phyloP scores from a whole-genome alignment of 2,113 vertebrate species.

The Zeus faber region DNA sequence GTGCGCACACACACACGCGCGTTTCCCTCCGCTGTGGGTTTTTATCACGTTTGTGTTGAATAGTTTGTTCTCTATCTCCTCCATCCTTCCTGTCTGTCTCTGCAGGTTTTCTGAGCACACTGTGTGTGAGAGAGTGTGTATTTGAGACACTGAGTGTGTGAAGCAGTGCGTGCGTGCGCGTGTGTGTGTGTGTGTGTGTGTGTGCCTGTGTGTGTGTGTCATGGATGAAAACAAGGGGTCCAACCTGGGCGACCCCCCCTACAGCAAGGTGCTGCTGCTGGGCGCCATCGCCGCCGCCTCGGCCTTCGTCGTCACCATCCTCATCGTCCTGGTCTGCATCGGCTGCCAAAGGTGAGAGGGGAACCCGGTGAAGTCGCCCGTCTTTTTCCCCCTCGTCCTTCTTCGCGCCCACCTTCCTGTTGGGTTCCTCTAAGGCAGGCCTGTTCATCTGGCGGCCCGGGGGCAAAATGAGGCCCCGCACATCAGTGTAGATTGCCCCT shows the following conservation, averaged over 20 bases:
- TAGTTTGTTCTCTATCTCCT: not conserved
- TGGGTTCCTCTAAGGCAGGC: no score
- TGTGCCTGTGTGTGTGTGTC: slow-evolving; percentile 38
- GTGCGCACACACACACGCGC: slow-evolving; percentile 20
- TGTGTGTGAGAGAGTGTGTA: slow-evolving; percentile 28
- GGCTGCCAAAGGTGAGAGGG: slow-evolving; percentile 75
- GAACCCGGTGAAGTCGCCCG: no score
- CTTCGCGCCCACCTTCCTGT: no score
- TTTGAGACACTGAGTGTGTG: slow-evolving; percentile 32
- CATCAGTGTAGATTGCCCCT: no score
- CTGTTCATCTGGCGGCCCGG: no score
- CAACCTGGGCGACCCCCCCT: slow-evolving; percentile 30
- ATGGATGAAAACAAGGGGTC: slow-evolving; percentile 16
- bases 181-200: slow-evolving; percentile 20
- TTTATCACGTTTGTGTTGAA: slow-evolving; percentile 43
- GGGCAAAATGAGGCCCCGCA: no score
- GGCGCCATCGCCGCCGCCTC: slow-evolving; percentile 77
- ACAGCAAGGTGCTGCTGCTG: slow-evolving; percentile 72
- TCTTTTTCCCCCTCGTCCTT: no score
- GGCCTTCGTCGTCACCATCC: slow-evolving; percentile 77
- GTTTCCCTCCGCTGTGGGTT: no score
- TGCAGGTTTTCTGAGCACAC: slow-evolving; percentile 33
- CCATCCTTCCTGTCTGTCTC: slow-evolving; percentile 23
- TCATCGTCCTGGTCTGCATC: slow-evolving; percentile 75
- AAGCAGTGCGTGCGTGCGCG: slow-evolving; percentile 27